Evolutionary conservation across 2,797 vertebrate genomes (phyloP), one percentile per base, ranked within the genome.

Genomic region (Manis crassicaudata): DNA sequence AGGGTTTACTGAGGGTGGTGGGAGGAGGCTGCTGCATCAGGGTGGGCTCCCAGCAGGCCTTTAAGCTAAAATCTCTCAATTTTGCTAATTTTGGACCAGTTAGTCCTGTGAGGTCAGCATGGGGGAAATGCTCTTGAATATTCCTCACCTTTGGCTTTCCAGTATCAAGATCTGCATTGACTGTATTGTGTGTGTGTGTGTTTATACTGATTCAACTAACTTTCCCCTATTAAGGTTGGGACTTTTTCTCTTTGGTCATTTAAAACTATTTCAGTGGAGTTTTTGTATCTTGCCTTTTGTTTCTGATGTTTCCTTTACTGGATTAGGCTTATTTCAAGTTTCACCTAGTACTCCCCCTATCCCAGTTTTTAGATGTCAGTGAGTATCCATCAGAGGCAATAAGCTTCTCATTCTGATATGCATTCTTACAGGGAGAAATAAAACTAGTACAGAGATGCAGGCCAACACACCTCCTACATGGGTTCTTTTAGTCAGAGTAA

Each of bases 201-300:
- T 92, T 92, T 92, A 95, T 54, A 80, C 88, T 76, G 90, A 96
- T 95, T 88, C 83, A 96, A 94, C 95, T 88, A 91, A 97, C 88
- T 97, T 95, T 97, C 96, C 96, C 94, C 96, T 79, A 94, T 95
- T 75, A 94, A 94, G 63, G 58, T 80, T 91, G 97, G 97, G 96
- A 92, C 92, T 97, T 97, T 97, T 96, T 85, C 65, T 79, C 54
- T 73, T 77, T 81, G 91, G 89, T 97, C 94, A 97, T 96, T 93
- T 97, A 83, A 96, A 76, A 93, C 88, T 79, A 11, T n/a, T 87
- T 87, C 35, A 75, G 84, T 95, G 90, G 77, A 95, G 90, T 97
- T 96, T 95, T 96, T 46, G 8, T 79, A 81, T 88, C 81, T 97
- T 79, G 29, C 94, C 92, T 94, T 95, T 96, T 95, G 90, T 50